These are phyloP conservation scores for Antigone vipio DNA, from an alignment of 2,113 vertebrate species.

Conservation along the genomic window DNA sequence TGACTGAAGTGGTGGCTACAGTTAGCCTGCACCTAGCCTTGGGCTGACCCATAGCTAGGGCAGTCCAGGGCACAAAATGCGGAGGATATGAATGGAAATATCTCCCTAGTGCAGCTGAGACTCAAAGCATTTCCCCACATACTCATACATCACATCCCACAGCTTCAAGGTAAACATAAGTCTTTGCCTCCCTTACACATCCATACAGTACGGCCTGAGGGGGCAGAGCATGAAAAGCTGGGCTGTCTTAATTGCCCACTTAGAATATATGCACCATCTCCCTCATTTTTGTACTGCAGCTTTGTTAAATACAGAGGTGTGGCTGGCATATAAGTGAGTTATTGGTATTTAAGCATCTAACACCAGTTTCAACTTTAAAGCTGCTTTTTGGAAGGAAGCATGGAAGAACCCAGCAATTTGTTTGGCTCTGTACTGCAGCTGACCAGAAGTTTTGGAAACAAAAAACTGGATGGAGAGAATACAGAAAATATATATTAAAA, in stretches of 20 bases:
- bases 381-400: slow-evolving; percentile 39
- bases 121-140: not conserved
- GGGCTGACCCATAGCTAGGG: not conserved
- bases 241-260: not conserved
- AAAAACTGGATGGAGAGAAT: slow-evolving; percentile 38
- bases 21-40: not conserved
- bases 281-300: not conserved
- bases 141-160: not conserved
- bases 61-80: not conserved
- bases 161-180: not conserved
- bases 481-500: slow-evolving; percentile 47
- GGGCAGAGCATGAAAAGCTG: not conserved
- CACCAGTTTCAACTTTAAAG: not conserved
- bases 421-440: slow-evolving; percentile 43
- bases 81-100: not conserved
- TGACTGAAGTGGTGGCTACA: not conserved
- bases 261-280: not conserved
- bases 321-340: not conserved
- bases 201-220: not conserved
- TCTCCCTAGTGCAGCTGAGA: not conserved
- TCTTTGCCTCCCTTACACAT: not conserved
- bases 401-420: slow-evolving; percentile 53
- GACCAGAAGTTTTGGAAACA: slow-evolving; percentile 43
- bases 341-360: not conserved
- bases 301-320: not conserved